phyloP scores from a whole-genome alignment of 92 coral and sea anemone species.

The Meandrina meandrites region DNA sequence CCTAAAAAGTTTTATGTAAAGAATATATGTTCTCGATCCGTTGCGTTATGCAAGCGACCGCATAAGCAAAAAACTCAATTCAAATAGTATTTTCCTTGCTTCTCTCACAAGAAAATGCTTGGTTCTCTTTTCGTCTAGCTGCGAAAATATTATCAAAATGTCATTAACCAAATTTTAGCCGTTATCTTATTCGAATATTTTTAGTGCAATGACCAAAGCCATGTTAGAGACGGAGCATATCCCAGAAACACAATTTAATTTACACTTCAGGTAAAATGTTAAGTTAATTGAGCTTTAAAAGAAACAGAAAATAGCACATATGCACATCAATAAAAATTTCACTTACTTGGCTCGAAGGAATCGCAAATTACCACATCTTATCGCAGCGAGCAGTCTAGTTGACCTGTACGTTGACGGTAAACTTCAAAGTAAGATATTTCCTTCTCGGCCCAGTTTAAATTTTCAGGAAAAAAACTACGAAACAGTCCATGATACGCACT shows the following conservation, averaged over 20 bases:
- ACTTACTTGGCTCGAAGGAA: constrained; percentile 9
- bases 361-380: constrained; percentile 30
- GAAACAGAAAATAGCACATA: not conserved
- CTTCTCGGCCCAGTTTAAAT: not conserved
- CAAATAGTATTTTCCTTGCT: not conserved
- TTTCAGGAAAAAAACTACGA: not conserved
- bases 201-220: constrained; percentile 14
- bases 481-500: not conserved
- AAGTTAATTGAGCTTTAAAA: not conserved
- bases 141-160: not conserved
- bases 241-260: not conserved
- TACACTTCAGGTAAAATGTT: not conserved
- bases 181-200: not conserved
- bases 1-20: not conserved
- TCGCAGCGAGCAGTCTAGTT: constrained; percentile 6
- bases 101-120: not conserved
- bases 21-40: not conserved
- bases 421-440: not conserved
- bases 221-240: not conserved
- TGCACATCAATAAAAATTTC: not conserved
- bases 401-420: constrained; percentile 12
- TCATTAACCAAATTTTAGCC: not conserved
- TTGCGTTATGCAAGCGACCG: not conserved
- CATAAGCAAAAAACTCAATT: not conserved
- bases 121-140: not conserved